Evolutionary conservation across 2,113 vertebrate genomes (phyloP).

Genomic region (Amphiprion ocellaris): DNA sequence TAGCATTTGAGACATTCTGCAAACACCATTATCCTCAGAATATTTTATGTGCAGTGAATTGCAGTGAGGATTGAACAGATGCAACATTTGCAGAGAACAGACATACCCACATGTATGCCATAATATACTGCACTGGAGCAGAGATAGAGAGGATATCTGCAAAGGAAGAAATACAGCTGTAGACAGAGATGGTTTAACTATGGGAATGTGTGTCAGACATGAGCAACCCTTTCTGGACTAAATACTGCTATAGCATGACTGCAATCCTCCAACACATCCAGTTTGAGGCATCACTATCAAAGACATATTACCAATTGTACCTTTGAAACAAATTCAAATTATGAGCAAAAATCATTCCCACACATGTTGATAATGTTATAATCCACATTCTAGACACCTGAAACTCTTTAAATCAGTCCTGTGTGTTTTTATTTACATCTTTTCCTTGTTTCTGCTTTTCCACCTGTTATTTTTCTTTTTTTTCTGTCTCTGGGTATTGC

Average conservation of each 20-base stretch:
- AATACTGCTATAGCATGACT: not conserved
- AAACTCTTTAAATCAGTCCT: no score
- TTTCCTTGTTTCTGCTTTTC: not conserved
- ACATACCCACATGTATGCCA: not conserved
- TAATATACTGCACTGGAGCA: not conserved
- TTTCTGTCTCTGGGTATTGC: not conserved
- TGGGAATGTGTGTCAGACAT: not conserved
- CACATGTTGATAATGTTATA: no score
- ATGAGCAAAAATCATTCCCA: no score
- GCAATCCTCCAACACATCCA: not conserved
- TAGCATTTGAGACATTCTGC: not conserved
- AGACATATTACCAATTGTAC: no score
- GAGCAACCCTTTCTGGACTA: not conserved
- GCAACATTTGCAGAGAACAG: not conserved
- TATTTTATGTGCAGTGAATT: not conserved
- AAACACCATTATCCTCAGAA: not conserved
- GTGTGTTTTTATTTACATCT: not conserved
- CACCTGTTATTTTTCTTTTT: no score
- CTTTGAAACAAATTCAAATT: no score
- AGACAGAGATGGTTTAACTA: not conserved
- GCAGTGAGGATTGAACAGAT: not conserved
- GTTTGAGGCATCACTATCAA: not conserved
- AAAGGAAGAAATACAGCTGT: not conserved
- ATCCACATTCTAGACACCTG: no score
- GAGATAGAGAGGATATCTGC: not conserved